phyloP scores from a whole-genome alignment of 2,113 vertebrate species.

The Psammodynastes pulverulentus region DNA sequence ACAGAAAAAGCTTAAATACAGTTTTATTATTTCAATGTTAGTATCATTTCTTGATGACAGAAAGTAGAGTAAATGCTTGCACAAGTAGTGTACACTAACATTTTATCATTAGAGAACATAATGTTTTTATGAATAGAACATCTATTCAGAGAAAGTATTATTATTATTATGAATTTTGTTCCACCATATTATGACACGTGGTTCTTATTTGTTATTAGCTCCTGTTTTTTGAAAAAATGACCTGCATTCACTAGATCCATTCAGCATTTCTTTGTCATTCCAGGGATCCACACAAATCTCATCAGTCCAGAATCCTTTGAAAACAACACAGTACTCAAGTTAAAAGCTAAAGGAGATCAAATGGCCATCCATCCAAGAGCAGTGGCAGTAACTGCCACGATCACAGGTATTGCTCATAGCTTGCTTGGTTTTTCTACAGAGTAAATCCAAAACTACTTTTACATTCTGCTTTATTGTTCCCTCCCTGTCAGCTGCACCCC shows the following conservation, averaged over 20 bases:
- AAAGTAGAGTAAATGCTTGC: no score
- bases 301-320: neutral
- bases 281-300: constrained; percentile 14
- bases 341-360: neutral
- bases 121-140: no score
- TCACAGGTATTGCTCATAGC: neutral
- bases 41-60: no score
- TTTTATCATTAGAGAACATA: no score
- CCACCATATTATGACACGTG: no score
- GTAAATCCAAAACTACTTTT: neutral
- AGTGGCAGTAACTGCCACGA: neutral
- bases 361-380: neutral
- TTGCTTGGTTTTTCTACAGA: neutral
- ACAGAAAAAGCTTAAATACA: no score
- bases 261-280: neutral
- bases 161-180: no score
- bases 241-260: neutral
- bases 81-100: no score
- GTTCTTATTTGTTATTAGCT: neutral
- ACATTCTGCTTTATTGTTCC: neutral
- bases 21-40: no score
- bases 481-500: neutral
- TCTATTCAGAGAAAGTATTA: no score
- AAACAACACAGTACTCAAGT: neutral
- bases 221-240: neutral